phyloP scores from a whole-genome alignment of 2,888 invertebrate species.

The Campoletis raptor region DNA sequence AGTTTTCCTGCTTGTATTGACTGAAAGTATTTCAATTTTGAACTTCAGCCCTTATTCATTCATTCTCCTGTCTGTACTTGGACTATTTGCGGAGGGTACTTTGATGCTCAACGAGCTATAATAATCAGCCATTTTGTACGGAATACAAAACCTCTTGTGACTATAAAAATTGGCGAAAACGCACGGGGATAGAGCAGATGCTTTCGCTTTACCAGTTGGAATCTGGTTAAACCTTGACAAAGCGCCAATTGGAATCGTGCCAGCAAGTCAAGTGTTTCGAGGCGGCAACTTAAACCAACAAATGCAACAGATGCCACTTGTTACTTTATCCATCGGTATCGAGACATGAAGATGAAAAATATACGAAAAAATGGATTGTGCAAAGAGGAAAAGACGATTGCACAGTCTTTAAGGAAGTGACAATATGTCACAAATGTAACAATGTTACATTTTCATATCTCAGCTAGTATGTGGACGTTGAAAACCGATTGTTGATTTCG shows the following conservation, averaged over 20 bases:
- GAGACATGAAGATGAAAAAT: slow-evolving; percentile 14
- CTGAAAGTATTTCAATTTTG: too few relatives aligned
- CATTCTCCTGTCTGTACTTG: slow-evolving; percentile 9
- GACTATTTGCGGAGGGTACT: slow-evolving; percentile 23
- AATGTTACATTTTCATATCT: too few relatives aligned
- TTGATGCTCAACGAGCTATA: slow-evolving; percentile 34
- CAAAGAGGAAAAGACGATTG: slow-evolving; percentile 30
- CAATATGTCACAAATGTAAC: too few relatives aligned
- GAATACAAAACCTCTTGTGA: slow-evolving; percentile 26
- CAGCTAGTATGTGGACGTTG: too few relatives aligned
- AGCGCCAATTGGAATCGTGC: slow-evolving; percentile 83
- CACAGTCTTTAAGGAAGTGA: slow-evolving; percentile 1
- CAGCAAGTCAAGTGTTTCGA: slow-evolving; percentile 81
- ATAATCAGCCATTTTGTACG: slow-evolving; percentile 39
- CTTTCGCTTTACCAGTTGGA: slow-evolving; percentile 33
- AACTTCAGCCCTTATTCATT: not conserved
- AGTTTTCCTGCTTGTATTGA: not conserved
- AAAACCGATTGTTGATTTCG: too few relatives aligned
- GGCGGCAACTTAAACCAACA: slow-evolving; percentile 76
- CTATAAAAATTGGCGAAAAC: slow-evolving; percentile 47
- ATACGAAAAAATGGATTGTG: slow-evolving; percentile 3
- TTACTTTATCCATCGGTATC: slow-evolving; percentile 75
- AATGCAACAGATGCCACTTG: slow-evolving; percentile 84
- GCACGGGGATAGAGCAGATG: slow-evolving; percentile 6
- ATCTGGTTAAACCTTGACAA: slow-evolving; percentile 73